Evolutionary conservation across 2,797 vertebrate species (phyloP).

Genomic region (Chaetodon trifasciatus): DNA sequence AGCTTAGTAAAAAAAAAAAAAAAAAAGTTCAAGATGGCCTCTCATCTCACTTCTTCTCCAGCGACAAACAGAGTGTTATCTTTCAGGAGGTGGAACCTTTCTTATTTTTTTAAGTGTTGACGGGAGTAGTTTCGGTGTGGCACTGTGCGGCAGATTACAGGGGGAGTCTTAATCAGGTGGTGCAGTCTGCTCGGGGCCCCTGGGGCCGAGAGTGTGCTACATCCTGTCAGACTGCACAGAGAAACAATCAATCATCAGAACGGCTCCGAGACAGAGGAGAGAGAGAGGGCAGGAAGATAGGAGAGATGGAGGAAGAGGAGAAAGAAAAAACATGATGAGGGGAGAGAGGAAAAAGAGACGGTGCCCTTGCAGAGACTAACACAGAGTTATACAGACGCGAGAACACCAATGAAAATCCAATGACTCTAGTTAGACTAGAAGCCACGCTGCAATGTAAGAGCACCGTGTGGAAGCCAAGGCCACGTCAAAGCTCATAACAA

Average conservation of each 20-base stretch:
- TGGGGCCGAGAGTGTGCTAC: constrained; percentile 92
- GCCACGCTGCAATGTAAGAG: constrained; percentile 85
- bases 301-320: constrained; percentile 66
- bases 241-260: constrained; percentile 98
- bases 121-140: constrained; percentile 83
- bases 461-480: constrained; percentile 82
- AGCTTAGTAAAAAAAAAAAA: constrained; percentile 48
- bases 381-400: constrained; percentile 57
- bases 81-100: constrained; percentile 79
- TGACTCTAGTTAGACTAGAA: constrained; percentile 86
- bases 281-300: constrained; percentile 70
- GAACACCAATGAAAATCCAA: constrained; percentile 90
- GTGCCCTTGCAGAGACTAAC: constrained; percentile 64
- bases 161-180: constrained; percentile 93
- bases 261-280: constrained; percentile 84
- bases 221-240: constrained; percentile 91
- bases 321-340: constrained; percentile 53
- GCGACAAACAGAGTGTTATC: constrained; percentile 79
- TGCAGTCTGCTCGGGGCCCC: constrained; percentile 90
- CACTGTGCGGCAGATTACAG: constrained; percentile 93
- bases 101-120: constrained; percentile 79
- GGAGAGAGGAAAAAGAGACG: constrained; percentile 49
- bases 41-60: constrained; percentile 61
- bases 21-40: constrained; percentile 64
- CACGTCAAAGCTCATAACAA: constrained; percentile 86